Base-by-base conservation (phyloP, 2,113 vertebrate genomes). In the Platycercus adscitus region DNA sequence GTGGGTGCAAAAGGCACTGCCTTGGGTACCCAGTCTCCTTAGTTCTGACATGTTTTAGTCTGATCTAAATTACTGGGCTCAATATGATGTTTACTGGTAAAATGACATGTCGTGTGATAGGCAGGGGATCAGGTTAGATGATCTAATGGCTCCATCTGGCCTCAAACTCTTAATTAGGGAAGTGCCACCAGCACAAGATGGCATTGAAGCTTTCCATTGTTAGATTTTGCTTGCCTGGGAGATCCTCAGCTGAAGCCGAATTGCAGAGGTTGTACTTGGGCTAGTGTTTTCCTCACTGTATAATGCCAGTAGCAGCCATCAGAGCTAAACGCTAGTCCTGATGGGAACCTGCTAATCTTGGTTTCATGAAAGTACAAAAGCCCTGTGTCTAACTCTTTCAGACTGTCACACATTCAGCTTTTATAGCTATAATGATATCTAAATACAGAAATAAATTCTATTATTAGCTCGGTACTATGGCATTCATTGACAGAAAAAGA, bases 61-160 rank as follows among this genome's bases (percentile, higher is more conserved):
- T 82, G 75, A 89, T 91, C 69, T 91, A 52, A 79, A 79, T 92
- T 92, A 65, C 6, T 92, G 39, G 64, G 39, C 52, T 64, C 29
- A 44, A 2, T 90, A 21, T 43, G 56, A 86, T 50, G 35, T 63
- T 93, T 90, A 68, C 64, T 84, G 63, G 88, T 93, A 75, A 94
- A 94, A 75, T 0, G 5, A 86, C 64, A 91, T 14, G 37, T 95
- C 89, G 93, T 88, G 33, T n/a, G 26, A 5, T 68, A 93, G 88
- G 82, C 72, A 75, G 89, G 79, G 68, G 64, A 60, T 93, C 91
- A 95, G 76, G 91, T 96, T 94, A 95, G 79, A 71, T 94, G 91
- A 96, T 95, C 85, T 95, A 93, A 91, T 93, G 82, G 79, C 33
- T 96, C 91, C 91, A 93, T 89, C 82, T 95, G 95, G 91, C 85